phyloP scores from a whole-genome alignment of 2,113 vertebrate genomes.

The Pterophyllum scalare region DNA sequence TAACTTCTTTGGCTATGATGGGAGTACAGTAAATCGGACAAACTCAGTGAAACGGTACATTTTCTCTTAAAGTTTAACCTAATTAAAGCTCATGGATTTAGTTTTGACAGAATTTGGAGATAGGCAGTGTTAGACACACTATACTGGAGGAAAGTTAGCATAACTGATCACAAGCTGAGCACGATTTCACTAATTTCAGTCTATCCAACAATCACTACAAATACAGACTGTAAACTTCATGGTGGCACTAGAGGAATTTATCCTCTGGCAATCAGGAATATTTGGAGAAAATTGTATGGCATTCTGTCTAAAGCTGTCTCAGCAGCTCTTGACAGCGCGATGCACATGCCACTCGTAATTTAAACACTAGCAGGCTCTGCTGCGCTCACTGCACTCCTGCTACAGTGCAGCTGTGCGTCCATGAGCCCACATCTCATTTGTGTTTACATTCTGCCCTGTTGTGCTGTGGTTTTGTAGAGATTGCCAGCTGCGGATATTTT shows the following conservation, averaged over 20 bases:
- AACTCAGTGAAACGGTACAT: background rate
- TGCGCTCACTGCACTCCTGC: background rate
- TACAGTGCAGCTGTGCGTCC: background rate
- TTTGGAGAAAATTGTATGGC: background rate
- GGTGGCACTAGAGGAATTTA: background rate
- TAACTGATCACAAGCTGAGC: background rate
- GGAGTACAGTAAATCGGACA: background rate
- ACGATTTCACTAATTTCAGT: background rate
- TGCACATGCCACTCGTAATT: background rate
- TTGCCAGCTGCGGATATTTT: too few species aligned
- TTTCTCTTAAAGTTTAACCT: constrained; percentile 14
- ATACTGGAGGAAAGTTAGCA: background rate
- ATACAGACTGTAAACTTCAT: background rate
- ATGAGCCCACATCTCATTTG: background rate
- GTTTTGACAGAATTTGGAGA: too few species aligned
- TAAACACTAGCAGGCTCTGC: background rate
- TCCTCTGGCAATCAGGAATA: background rate
- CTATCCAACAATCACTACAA: background rate
- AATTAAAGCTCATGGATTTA: background rate
- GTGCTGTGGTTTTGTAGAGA: background rate
- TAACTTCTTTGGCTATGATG: background rate
- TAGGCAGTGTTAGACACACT: background rate
- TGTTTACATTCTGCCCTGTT: background rate
- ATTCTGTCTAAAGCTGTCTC: background rate
- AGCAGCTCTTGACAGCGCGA: background rate